Conservation (phyloP, 2,113 vertebrate species). For the Morone chrysops region DNA sequence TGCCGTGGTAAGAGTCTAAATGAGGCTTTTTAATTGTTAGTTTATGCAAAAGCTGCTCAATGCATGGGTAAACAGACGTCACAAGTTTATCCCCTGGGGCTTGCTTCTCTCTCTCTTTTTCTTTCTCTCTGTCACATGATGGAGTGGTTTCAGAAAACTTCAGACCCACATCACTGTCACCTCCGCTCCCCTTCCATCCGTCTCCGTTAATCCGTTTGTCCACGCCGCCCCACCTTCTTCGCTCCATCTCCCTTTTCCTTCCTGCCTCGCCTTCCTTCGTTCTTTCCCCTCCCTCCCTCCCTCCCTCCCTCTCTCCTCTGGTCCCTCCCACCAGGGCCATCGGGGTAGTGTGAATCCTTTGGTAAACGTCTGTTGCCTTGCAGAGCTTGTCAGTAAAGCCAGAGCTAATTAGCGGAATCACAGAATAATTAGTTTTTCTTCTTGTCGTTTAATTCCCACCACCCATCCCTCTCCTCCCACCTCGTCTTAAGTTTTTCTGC, state of each 20-base stretch:
- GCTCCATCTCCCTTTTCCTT: constrained; percentile 15
- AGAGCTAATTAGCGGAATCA: constrained; percentile 83
- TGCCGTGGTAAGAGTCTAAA: constrained; percentile 55
- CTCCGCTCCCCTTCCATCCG: not conserved
- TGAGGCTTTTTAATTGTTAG: constrained; percentile 74
- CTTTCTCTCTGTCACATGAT: constrained; percentile 27
- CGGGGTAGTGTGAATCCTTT: constrained; percentile 68
- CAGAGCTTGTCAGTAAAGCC: constrained; percentile 78
- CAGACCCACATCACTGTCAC: constrained; percentile 48
- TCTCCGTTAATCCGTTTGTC: constrained; percentile 9
- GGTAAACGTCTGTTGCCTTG: constrained; percentile 75
- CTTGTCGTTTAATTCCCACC: constrained; percentile 78
- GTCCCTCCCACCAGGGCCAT: constrained; percentile 66
- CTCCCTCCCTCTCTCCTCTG: not conserved
- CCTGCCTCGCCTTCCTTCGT: not conserved
- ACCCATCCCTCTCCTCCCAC: constrained; percentile 37
- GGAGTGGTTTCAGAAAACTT: constrained; percentile 61
- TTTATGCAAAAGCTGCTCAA: constrained; percentile 72
- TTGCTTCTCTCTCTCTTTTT: constrained; percentile 35
- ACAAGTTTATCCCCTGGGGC: constrained; percentile 47
- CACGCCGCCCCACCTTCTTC: constrained; percentile 6
- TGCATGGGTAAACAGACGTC: constrained; percentile 67
- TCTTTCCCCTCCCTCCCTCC: not conserved
- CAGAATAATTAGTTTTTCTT: constrained; percentile 83
- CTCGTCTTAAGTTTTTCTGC: constrained; percentile 20